Percentiles rank a stretch among this genome's conserved stretches.
Conservation (phyloP, 2,797 vertebrate genomes). For the Dendrocincla tyrannina region DNA sequence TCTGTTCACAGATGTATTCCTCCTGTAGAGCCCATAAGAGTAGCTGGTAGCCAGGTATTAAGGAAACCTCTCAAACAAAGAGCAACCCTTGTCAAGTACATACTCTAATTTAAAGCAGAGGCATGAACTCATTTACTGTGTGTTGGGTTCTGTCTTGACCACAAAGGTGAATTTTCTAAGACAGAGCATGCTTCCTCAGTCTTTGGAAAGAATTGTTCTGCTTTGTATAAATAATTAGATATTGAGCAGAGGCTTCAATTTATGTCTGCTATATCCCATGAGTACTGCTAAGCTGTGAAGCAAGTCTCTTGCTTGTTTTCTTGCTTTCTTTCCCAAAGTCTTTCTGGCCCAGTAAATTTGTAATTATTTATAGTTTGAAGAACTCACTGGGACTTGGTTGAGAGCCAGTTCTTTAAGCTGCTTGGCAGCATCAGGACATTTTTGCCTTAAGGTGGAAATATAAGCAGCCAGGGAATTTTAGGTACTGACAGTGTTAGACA, state of each 20-base stretch:
- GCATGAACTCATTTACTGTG: not conserved
- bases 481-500: not conserved
- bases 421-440: conserved; percentile 13
- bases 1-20: not conserved
- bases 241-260: not conserved
- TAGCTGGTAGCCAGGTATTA: not conserved
- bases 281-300: not conserved
- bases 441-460: conserved; percentile 31
- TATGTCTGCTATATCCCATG: not conserved
- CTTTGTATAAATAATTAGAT: conserved; percentile 35
- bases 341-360: conserved; percentile 25
- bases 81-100: not conserved
- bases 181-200: not conserved
- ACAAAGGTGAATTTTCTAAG: not conserved
- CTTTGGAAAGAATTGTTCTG: not conserved
- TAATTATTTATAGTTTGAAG: conserved; percentile 50
- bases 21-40: not conserved
- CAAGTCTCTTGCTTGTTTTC: conserved; percentile 12
- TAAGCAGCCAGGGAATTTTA: not conserved
- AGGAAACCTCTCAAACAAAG: not conserved
- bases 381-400: not conserved
- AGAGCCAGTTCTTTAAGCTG: conserved; percentile 31
- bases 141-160: not conserved
- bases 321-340: not conserved
- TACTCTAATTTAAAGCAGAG: not conserved